Conservation (phyloP, 2,113 vertebrate genomes). For the Arenaria interpres region DNA sequence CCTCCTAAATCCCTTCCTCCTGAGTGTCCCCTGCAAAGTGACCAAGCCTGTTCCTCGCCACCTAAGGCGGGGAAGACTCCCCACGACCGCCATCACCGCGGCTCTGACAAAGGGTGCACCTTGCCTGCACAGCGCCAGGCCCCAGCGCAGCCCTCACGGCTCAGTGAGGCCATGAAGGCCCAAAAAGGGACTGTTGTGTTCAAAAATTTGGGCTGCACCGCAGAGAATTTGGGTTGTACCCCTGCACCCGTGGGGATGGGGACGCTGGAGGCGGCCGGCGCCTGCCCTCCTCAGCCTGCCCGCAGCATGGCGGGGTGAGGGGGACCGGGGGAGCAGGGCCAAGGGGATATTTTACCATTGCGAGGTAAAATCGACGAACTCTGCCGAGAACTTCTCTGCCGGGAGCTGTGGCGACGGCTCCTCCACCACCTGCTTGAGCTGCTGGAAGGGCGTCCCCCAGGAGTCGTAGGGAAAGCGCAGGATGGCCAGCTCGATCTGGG, state of each 20-base stretch:
- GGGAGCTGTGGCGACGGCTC: constrained; percentile 93
- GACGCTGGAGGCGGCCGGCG: rapidly evolving
- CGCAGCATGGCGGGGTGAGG: background rate
- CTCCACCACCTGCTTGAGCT: constrained; percentile 97
- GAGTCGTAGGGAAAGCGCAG: constrained; percentile 94
- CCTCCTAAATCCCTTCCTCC: background rate
- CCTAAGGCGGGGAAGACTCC: background rate
- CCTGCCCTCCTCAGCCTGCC: background rate
- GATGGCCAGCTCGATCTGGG: constrained; percentile 92
- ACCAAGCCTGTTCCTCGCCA: rapidly evolving
- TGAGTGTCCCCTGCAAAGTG: rapidly evolving
- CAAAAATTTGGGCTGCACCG: background rate
- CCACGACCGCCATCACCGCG: rapidly evolving
- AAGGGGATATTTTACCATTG: constrained; percentile 77
- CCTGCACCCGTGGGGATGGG: background rate
- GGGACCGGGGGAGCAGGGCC: rapidly evolving
- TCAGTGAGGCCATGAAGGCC: background rate
- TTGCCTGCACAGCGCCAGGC: background rate
- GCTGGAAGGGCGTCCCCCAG: constrained; percentile 96
- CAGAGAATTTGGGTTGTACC: background rate
- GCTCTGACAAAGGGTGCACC: rapidly evolving
- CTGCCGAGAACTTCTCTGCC: constrained; percentile 84
- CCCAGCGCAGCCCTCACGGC: rapidly evolving
- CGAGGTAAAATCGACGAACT: constrained; percentile 95
- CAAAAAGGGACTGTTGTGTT: background rate